phyloP scores from a whole-genome alignment of 2,113 vertebrate genomes.

The Emberiza fucata region DNA sequence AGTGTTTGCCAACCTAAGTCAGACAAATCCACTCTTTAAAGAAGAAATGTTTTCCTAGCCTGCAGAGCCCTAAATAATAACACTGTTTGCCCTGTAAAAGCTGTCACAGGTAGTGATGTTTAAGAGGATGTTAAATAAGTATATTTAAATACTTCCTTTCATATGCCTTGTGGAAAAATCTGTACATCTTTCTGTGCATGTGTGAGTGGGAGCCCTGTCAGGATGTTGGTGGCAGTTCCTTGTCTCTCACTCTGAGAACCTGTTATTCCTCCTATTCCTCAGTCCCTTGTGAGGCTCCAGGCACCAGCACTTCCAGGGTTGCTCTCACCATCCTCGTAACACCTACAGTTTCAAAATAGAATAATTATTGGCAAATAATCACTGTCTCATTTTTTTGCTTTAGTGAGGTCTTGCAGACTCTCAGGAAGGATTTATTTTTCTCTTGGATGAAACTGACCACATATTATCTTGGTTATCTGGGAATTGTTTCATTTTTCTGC shows the following conservation, averaged over 20 bases:
- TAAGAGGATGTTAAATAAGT: background rate
- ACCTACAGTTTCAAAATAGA: background rate
- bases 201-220: slow-evolving; percentile 17
- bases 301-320: background rate
- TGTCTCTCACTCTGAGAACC: background rate
- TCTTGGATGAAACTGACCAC: background rate
- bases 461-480: slow-evolving; percentile 21
- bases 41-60: background rate
- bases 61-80: background rate
- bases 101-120: background rate
- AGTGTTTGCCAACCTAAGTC: background rate
- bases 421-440: slow-evolving; percentile 33
- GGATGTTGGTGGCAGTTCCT: background rate
- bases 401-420: background rate
- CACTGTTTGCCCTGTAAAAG: background rate
- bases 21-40: slow-evolving; percentile 21
- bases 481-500: slow-evolving; percentile 13
- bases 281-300: rapidly evolving
- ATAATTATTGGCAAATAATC: slow-evolving; percentile 40
- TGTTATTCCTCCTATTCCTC: background rate
- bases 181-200: background rate
- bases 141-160: slow-evolving; percentile 12
- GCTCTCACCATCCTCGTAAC: background rate
- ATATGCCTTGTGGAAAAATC: background rate
- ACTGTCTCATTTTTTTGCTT: background rate